Evolutionary conservation across 1,140 invertebrate genomes (phyloP), one percentile per base, ranked within the genome.

Genomic region (Diorhabda sublineata): DNA sequence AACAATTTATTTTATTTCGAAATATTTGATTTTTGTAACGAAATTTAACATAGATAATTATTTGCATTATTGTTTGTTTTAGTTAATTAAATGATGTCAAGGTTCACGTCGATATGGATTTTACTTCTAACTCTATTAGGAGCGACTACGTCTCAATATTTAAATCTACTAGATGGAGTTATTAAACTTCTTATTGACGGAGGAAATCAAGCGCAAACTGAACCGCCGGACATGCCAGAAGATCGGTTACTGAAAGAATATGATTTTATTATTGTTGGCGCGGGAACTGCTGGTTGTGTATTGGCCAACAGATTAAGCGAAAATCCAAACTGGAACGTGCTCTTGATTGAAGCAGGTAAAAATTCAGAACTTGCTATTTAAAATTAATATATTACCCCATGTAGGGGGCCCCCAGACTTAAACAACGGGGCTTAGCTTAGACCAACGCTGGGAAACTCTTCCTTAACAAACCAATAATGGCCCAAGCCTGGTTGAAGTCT

Each of bases 281-380:
- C 81, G 6, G 91, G 91, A 47, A 87, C 89, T 0, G 87, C 88
- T 2, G 91, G 91, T 45, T 85, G 85, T 58, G 85, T 88, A 2
- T 58, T 92, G 9, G 89, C 90, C 0, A 85, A 82, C 68, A 78
- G 91, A 64, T 71, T 87, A 6, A 81, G 83, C 1, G 86, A 88
- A 75, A 76, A 82, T 57, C 61, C 68, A 2, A 65, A 85, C 45
- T 85, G 84, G 82, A 83, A 78, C 3, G 82, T 88, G 41, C 75
- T 89, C 42, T 72, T 90, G 4, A 76, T 89, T 7, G 89, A 90
- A 80, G 84, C 85, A 70, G 89, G 88, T 8, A 75, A 75, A 0
- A 26, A 26, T 26, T 26, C 26, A 26, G 26, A 26, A 26, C 26
- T 26, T 26, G 26, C 26, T 26, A 26, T 26, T 26, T 26, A 26